Evolutionary conservation across 2,113 vertebrate genomes (phyloP).

Genomic region (Dendropsophus ebraccatus): DNA sequence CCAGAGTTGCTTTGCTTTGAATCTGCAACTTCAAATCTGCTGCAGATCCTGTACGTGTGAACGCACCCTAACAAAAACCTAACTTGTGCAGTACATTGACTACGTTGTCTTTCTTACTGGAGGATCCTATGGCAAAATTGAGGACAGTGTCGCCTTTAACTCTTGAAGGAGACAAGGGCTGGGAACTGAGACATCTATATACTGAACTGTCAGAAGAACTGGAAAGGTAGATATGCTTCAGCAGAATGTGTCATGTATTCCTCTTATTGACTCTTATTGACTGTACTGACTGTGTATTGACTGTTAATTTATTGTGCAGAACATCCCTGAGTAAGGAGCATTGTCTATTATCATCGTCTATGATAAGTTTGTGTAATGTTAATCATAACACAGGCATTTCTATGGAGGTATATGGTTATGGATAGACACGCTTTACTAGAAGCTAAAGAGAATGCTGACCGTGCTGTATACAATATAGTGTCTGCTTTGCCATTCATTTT

Average conservation of each 20-base stretch:
- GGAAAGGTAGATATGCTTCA: slow-evolving; percentile 27
- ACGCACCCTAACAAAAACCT: too few relatives aligned
- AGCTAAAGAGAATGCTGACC: neutral
- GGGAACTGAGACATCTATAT: slow-evolving; percentile 57
- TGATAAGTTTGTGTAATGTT: neutral
- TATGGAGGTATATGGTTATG: neutral
- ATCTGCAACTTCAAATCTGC: too few relatives aligned
- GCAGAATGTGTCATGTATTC: neutral
- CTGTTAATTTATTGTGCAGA: neutral
- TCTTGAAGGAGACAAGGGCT: slow-evolving; percentile 57
- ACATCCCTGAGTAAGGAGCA: too few relatives aligned
- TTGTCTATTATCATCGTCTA: neutral
- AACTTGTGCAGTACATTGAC: neutral
- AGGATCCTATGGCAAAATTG: slow-evolving; percentile 55
- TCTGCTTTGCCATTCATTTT: neutral
- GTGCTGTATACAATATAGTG: neutral
- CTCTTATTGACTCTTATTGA: neutral
- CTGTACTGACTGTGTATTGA: too few relatives aligned
- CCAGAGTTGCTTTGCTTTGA: too few relatives aligned
- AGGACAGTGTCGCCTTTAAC: slow-evolving; percentile 38
- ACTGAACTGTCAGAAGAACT: slow-evolving; percentile 27
- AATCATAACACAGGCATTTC: neutral
- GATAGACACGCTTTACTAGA: neutral
- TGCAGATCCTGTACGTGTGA: too few relatives aligned
- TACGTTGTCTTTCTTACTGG: neutral